Evolutionary conservation across 2,797 vertebrate genomes (phyloP).

Genomic region (Bufotes viridis): DNA sequence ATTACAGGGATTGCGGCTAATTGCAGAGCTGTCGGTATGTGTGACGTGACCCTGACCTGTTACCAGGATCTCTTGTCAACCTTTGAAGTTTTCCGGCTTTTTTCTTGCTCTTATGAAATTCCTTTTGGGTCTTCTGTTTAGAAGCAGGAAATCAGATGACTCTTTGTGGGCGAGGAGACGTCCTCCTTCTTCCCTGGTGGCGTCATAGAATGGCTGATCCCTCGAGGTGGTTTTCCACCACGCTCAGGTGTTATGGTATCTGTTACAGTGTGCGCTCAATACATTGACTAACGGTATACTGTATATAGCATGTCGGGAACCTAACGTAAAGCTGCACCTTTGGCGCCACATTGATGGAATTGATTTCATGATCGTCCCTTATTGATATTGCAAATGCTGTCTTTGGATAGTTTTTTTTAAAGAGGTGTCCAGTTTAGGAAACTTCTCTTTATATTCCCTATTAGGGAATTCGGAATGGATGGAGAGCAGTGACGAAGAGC

Average conservation of each 20-base stretch:
- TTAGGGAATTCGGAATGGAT: too few relatives aligned
- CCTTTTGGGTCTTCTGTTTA: background rate
- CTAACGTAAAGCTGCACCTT: background rate
- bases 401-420: too few relatives aligned
- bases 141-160: background rate
- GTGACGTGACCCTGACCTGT: background rate
- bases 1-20: background rate
- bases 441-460: too few relatives aligned
- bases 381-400: background rate
- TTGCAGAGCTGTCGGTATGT: background rate
- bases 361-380: background rate
- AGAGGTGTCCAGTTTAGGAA: too few relatives aligned
- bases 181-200: background rate
- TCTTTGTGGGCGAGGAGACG: background rate
- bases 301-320: background rate
- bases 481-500: too few relatives aligned
- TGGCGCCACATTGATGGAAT: background rate
- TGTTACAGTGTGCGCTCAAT: background rate
- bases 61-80: background rate
- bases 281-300: background rate
- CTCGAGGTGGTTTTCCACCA: background rate
- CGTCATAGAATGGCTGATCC: background rate
- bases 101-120: background rate
- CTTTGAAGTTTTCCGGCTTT: conserved; percentile 2
- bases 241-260: conserved; percentile 8